phyloP scores from a whole-genome alignment of 2,888 invertebrate genomes.

The Myopa tessellatipennis region DNA sequence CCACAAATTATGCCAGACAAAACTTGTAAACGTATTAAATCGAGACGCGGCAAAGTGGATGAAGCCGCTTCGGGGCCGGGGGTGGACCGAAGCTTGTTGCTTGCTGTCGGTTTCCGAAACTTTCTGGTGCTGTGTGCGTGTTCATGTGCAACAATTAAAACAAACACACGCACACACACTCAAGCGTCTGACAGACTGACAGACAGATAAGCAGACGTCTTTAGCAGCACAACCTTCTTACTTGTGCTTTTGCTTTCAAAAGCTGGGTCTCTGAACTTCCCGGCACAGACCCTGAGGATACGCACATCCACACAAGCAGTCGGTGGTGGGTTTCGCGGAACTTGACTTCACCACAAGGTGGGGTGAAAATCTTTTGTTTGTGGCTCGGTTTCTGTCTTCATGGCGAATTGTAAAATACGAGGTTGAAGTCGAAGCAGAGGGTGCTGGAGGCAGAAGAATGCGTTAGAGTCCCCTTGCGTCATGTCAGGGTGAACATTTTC shows the following conservation, averaged over 20 bases:
- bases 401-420: no score
- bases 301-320: not conserved
- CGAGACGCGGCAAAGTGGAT: constrained; percentile 7
- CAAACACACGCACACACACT: not conserved
- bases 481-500: no score
- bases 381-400: not conserved
- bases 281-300: not conserved
- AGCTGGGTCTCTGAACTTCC: no score
- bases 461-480: no score
- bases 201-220: not conserved
- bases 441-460: no score
- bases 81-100: not conserved
- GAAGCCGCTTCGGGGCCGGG: not conserved
- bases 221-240: not conserved
- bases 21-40: constrained; percentile 24
- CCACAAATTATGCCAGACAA: constrained; percentile 26
- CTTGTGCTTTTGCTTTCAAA: no score
- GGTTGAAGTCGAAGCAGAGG: no score
- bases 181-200: not conserved
- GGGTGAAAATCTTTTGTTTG: not conserved
- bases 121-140: not conserved
- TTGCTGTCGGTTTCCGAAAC: not conserved
- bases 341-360: not conserved
- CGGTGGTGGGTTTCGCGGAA: not conserved
- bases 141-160: constrained; percentile 1